A percentile compares a stretch with the other conserved stretches of the same genome.
Conservation (phyloP, 2,797 vertebrate genomes). For the Pseudopleuronectes americanus region DNA sequence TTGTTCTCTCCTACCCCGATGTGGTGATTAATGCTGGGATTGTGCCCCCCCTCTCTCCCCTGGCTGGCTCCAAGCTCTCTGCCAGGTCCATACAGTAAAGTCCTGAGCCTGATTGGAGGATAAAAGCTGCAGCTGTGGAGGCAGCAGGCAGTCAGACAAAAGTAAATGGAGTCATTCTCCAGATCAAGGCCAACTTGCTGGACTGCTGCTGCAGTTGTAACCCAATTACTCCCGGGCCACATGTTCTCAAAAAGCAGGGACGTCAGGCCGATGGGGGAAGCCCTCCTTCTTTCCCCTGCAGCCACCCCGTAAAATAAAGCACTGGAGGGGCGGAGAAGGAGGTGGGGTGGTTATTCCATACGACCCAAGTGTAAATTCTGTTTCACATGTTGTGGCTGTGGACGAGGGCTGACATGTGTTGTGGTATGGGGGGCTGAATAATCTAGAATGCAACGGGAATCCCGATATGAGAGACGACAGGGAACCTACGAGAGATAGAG, state of each 20-base stretch:
- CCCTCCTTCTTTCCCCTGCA: conserved; percentile 49
- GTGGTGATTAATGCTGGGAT: conserved; percentile 22
- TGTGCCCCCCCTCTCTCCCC: conserved; percentile 54
- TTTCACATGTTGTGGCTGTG: conserved; percentile 43
- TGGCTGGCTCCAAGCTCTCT: conserved; percentile 14
- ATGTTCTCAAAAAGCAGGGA: conserved; percentile 57
- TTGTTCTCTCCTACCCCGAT: conserved; percentile 28
- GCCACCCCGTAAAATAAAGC: conserved; percentile 49
- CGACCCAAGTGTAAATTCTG: conserved; percentile 33
- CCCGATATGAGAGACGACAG: neutral
- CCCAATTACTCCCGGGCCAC: conserved; percentile 72
- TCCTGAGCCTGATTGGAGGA: conserved; percentile 45
- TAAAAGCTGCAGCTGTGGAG: conserved; percentile 66
- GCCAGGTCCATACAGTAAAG: conserved; percentile 59
- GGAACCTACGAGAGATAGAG: neutral
- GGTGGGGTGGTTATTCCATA: conserved; percentile 44
- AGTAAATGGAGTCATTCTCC: conserved; percentile 71
- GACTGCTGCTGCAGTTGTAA: conserved; percentile 64
- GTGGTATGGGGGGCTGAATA: neutral
- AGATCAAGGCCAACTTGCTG: conserved; percentile 64
- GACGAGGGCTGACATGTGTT: neutral
- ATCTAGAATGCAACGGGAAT: neutral
- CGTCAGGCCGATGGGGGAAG: conserved; percentile 48
- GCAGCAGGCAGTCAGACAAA: conserved; percentile 65
- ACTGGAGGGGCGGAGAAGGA: neutral